Evolutionary conservation across 1,140 invertebrate species (phyloP), one percentile per base, ranked within the genome.

Genomic region (Atopsyche davidsoni): DNA sequence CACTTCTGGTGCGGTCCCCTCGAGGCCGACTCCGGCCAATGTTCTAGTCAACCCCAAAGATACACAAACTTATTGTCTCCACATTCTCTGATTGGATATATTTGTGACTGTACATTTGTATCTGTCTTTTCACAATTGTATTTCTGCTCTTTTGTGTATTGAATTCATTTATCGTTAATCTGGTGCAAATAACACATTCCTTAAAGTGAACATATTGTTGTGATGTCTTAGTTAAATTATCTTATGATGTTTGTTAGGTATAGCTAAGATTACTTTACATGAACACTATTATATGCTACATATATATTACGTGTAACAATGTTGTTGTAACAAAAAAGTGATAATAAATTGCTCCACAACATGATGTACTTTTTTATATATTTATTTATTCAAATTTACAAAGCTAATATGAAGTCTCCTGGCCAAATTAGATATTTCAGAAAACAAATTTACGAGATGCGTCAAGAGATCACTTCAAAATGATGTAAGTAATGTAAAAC

Each of bases 31-130:
- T n/a, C n/a, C n/a, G n/a, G n/a, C n/a, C n/a, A n/a, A n/a, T n/a
- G 46, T 50, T 56, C 54, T 56, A 56, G 54, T 56, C 54, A 56
- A 38, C 43, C 34, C 49, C 54, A 56, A 51, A 56, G 48, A 56
- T 32, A 24, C n/a, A n/a, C n/a, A n/a, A n/a, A n/a, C n/a, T n/a
- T n/a, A n/a, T n/a, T n/a, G n/a, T n/a, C n/a, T n/a, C n/a, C n/a
- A n/a, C n/a, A n/a, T n/a, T n/a, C n/a, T n/a, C n/a, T n/a, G n/a
- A n/a, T n/a, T n/a, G n/a, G n/a, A n/a, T n/a, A n/a, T n/a, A n/a
- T n/a, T n/a, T n/a, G n/a, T n/a, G n/a, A n/a, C n/a, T n/a, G n/a
- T n/a, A n/a, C n/a, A n/a, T n/a, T n/a, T n/a, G n/a, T n/a, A n/a
- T n/a, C n/a, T n/a, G n/a, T n/a, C n/a, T n/a, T n/a, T n/a, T n/a